Conservation (phyloP, 2,888 invertebrate species). For the Orgyia antiqua region DNA sequence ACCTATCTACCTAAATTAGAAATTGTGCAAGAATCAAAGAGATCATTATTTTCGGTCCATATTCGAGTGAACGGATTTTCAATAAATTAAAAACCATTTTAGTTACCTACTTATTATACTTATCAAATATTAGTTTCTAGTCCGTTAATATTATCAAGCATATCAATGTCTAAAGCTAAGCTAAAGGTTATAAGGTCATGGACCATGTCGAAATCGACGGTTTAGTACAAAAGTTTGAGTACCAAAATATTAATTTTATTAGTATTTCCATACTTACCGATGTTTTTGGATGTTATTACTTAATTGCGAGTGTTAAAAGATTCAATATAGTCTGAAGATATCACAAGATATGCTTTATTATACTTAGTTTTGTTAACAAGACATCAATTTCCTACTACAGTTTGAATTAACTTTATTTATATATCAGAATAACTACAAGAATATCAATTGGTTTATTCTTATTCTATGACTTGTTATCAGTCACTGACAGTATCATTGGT, state of each 20-base stretch:
- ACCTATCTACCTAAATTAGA: constrained; percentile 66
- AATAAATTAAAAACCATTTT: constrained; percentile 47
- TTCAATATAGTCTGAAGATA: constrained; percentile 22
- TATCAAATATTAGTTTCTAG: constrained; percentile 55
- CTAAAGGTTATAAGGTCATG: constrained; percentile 64
- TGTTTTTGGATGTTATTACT: constrained; percentile 25
- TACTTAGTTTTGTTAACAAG: constrained; percentile 2
- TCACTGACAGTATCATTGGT: too few species aligned
- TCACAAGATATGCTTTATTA: constrained; percentile 30
- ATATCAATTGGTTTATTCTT: too few species aligned
- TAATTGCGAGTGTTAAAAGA: constrained; percentile 24
- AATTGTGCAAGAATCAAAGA: constrained; percentile 63
- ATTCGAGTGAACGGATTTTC: constrained; percentile 24
- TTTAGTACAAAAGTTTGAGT: constrained; percentile 65
- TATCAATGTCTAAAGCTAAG: constrained; percentile 50
- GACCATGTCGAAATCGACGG: constrained; percentile 62
- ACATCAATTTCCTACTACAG: background rate
- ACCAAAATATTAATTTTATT: constrained; percentile 61
- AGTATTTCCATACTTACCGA: constrained; percentile 21
- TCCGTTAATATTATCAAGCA: constrained; percentile 49
- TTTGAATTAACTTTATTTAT: background rate
- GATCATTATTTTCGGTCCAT: constrained; percentile 17
- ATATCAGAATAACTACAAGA: background rate
- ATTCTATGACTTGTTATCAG: too few species aligned
- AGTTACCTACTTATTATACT: constrained; percentile 49